Conservation (phyloP, 2,113 vertebrate genomes). For the Spea bombifrons region DNA sequence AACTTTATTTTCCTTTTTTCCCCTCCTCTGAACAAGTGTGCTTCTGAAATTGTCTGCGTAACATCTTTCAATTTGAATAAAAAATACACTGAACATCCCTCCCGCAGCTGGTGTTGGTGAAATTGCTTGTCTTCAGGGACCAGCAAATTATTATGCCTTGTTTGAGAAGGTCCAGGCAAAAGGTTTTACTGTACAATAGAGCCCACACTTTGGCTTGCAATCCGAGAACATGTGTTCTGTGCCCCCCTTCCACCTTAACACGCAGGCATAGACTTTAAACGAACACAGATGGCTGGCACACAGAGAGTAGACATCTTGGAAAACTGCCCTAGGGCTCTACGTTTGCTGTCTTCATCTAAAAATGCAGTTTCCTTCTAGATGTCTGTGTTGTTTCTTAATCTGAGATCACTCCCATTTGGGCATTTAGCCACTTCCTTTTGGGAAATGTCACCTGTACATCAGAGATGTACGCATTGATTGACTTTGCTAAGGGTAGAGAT, state of each 20-base stretch:
- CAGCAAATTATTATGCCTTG: conserved; percentile 67
- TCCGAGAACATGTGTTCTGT: conserved; percentile 73
- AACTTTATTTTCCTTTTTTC: conserved; percentile 10
- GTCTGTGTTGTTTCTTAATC: conserved; percentile 81
- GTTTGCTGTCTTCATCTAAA: conserved; percentile 64
- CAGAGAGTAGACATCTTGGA: conserved; percentile 67
- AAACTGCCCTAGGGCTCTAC: conserved; percentile 64
- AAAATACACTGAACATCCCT: conserved; percentile 84
- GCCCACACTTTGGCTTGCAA: conserved; percentile 85
- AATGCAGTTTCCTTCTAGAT: conserved; percentile 73
- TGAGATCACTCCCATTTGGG: conserved; percentile 73
- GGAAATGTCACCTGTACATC: conserved; percentile 76
- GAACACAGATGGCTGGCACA: conserved; percentile 91
- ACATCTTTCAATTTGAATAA: conserved; percentile 93
- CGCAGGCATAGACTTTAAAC: conserved; percentile 68
- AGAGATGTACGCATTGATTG: conserved; percentile 76
- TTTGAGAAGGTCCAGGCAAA: conserved; percentile 86
- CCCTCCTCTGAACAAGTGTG: conserved; percentile 67
- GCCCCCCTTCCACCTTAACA: conserved; percentile 54
- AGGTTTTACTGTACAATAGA: conserved; percentile 71
- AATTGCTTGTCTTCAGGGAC: conserved; percentile 77
- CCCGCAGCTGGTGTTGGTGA: conserved; percentile 81
- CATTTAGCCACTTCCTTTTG: conserved; percentile 77
- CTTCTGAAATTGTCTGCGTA: conserved; percentile 92
- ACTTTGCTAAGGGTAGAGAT: conserved; percentile 75